phyloP scores from a whole-genome alignment of 2,888 invertebrate species.

The Idaea straminata region DNA sequence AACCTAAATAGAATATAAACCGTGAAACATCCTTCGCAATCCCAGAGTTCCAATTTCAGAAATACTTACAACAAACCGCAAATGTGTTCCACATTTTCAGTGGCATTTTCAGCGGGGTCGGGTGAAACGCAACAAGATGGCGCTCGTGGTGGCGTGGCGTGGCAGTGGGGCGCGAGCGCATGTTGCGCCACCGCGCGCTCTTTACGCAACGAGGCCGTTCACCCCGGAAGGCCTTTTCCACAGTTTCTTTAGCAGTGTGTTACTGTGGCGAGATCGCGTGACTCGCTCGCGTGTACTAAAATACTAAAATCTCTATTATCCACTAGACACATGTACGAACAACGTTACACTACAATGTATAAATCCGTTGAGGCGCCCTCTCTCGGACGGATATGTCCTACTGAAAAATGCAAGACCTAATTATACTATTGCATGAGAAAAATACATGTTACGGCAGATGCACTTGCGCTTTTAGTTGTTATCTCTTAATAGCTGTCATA shows the following conservation, averaged over 20 bases:
- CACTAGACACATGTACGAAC: constrained; percentile 22
- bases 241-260: constrained; percentile 76
- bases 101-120: constrained; percentile 20
- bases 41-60: constrained; percentile 7
- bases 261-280: constrained; percentile 74
- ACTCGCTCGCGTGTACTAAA: constrained; percentile 63
- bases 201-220: constrained; percentile 78
- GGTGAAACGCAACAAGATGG: constrained; percentile 48
- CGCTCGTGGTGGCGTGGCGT: constrained; percentile 34
- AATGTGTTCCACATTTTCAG: constrained; percentile 27
- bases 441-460: constrained; percentile 41
- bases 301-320: constrained; percentile 44
- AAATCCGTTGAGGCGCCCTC: constrained; percentile 43
- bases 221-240: constrained; percentile 80
- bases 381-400: constrained; percentile 49
- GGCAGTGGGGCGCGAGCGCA: constrained; percentile 50
- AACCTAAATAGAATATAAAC: background rate
- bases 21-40: background rate
- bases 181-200: constrained; percentile 64
- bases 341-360: background rate
- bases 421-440: constrained; percentile 56
- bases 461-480: constrained; percentile 35
- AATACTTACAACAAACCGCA: constrained; percentile 22
- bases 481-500: constrained; percentile 21
- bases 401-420: constrained; percentile 54